Percentiles rank a stretch among this genome's conserved stretches.
These are phyloP conservation scores for Mola mola DNA, from an alignment of 2,113 vertebrate species.

Conservation along the genomic window DNA sequence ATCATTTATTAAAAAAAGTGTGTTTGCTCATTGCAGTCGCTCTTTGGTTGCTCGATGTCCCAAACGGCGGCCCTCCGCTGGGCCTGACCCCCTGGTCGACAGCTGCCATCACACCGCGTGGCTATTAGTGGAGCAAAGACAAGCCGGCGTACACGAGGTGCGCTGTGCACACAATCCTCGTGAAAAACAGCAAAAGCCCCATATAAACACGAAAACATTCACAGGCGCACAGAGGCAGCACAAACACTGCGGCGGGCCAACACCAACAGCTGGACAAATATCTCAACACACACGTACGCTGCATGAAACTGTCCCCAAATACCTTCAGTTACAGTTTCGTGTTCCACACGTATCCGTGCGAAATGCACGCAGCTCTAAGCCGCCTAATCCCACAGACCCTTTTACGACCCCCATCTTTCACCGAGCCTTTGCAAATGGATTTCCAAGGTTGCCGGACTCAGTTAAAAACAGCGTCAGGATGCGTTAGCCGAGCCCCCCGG, in stretches of 20 bases:
- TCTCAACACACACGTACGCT: not conserved
- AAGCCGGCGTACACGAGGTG: conserved; percentile 51
- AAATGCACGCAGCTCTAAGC: too few species aligned
- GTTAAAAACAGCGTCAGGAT: conserved; percentile 51
- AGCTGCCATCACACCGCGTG: conserved; percentile 54
- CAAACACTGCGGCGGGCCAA: not conserved
- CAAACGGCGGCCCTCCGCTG: conserved; percentile 43
- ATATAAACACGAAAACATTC: not conserved
- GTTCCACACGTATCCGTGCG: not conserved
- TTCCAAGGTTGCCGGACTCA: conserved; percentile 39
- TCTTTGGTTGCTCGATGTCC: conserved; percentile 5
- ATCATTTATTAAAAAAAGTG: too few species aligned
- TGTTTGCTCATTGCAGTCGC: not conserved
- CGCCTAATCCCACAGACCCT: conserved; percentile 23
- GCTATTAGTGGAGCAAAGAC: conserved; percentile 64
- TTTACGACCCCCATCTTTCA: conserved; percentile 47
- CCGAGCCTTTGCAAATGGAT: conserved; percentile 25
- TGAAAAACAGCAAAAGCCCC: conserved; percentile 1
- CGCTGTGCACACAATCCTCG: conserved; percentile 8
- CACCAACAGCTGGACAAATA: conserved; percentile 27
- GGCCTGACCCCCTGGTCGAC: conserved; percentile 53
- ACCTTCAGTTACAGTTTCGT: not conserved
- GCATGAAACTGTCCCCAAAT: not conserved
- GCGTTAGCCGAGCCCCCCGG: not conserved
- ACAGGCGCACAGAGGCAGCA: not conserved